Percentiles rank a stretch among this genome's conserved stretches.
Evolutionary conservation across 2,113 vertebrate genomes (phyloP).

Genomic region (Pachypanchax playfairii): DNA sequence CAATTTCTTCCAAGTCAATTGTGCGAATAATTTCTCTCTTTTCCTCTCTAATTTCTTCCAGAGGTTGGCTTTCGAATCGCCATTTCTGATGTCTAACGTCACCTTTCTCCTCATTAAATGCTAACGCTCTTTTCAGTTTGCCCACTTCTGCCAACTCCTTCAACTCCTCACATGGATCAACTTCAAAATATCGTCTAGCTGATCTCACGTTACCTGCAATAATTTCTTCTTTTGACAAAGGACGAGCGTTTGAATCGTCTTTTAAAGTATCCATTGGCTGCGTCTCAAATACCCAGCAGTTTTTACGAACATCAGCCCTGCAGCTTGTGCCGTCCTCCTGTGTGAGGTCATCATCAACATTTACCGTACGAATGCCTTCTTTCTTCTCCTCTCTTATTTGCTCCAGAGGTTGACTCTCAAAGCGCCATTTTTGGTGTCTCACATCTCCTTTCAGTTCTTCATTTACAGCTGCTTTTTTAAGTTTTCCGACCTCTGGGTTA

Average conservation of each 20-base stretch:
- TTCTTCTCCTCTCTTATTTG: slow-evolving; percentile 87
- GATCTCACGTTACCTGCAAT: slow-evolving; percentile 87
- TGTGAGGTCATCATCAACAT: slow-evolving; percentile 81
- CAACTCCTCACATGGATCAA: slow-evolving; percentile 79
- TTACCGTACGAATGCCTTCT: slow-evolving; percentile 81
- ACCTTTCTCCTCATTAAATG: slow-evolving; percentile 86
- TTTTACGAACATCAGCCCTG: slow-evolving; percentile 77
- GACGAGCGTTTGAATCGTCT: slow-evolving; percentile 77
- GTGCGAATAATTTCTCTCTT: slow-evolving; percentile 82
- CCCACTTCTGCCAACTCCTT: slow-evolving; percentile 85
- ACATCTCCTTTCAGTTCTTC: slow-evolving; percentile 87
- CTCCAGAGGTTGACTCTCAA: slow-evolving; percentile 87
- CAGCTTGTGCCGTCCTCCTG: slow-evolving; percentile 84
- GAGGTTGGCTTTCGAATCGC: slow-evolving; percentile 89
- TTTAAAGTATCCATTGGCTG: slow-evolving; percentile 88
- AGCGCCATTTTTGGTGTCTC: slow-evolving; percentile 87
- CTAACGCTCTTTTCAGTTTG: slow-evolving; percentile 80
- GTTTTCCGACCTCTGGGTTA: slow-evolving; percentile 79
- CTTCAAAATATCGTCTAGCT: slow-evolving; percentile 90
- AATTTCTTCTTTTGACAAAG: slow-evolving; percentile 78
- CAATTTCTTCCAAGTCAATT: slow-evolving; percentile 86
- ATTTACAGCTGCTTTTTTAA: slow-evolving; percentile 73
- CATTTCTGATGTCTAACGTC: slow-evolving; percentile 89
- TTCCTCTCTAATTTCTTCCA: slow-evolving; percentile 88
- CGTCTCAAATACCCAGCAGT: slow-evolving; percentile 91